A percentile compares a stretch with the other conserved stretches of the same genome.
Conservation (phyloP, 1,140 invertebrate species). For the Bacillus rossius region DNA sequence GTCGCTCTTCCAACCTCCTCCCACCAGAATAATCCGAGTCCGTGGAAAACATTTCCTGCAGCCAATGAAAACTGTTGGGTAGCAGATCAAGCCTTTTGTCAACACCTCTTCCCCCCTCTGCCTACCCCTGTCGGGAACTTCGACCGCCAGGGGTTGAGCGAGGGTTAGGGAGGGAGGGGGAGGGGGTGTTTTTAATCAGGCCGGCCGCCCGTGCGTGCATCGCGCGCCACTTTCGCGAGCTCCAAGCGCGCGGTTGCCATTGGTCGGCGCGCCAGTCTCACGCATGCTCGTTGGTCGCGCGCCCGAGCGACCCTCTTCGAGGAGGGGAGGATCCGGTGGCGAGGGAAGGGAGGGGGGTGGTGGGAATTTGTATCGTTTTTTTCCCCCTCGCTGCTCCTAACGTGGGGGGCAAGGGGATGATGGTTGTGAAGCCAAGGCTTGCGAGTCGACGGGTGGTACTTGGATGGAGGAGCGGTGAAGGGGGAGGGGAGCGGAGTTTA, state of each 20-base stretch:
- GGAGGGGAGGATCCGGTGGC: neutral
- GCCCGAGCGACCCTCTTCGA: neutral
- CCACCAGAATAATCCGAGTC: neutral
- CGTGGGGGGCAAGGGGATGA: too few relatives aligned
- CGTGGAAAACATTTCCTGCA: constrained; percentile 4
- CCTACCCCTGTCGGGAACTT: neutral
- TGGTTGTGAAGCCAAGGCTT: too few relatives aligned
- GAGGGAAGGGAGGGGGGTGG: constrained; percentile 6
- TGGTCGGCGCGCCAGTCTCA: neutral
- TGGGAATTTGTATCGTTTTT: constrained; percentile 2
- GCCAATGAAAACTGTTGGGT: constrained; percentile 9
- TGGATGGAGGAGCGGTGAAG: too few relatives aligned
- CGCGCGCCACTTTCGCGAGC: neutral
- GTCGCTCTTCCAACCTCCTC: too few relatives aligned
- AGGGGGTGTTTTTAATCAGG: too few relatives aligned
- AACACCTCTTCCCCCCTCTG: neutral
- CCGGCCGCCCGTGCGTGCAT: neutral
- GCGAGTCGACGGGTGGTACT: neutral
- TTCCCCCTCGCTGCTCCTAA: too few relatives aligned
- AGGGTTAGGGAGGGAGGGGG: too few relatives aligned
- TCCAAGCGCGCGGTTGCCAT: neutral
- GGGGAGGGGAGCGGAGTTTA: constrained; percentile 12
- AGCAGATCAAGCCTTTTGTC: constrained; percentile 8
- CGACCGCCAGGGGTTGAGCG: neutral
- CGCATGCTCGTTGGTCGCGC: constrained; percentile 1